Percentiles rank a stretch among this genome's conserved stretches.
Conservation (phyloP, 2,113 vertebrate genomes). For the Mesoclemmys tuberculata region DNA sequence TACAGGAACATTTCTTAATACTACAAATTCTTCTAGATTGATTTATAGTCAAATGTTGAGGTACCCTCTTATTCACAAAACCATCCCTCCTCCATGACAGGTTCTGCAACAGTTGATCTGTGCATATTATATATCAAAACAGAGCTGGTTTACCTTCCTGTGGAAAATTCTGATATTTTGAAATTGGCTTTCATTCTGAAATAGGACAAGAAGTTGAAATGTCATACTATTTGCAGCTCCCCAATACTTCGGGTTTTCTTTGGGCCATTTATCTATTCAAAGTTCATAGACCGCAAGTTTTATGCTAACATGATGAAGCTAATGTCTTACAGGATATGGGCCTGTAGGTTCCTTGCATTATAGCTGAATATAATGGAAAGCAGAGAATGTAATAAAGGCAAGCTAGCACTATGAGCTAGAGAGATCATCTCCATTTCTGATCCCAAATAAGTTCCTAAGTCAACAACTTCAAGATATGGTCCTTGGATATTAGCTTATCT, state of each 20-base stretch:
- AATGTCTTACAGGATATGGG: no score
- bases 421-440: no score
- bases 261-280: no score
- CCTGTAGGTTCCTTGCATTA: no score
- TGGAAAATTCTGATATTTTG: background rate
- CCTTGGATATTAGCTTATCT: background rate
- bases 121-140: background rate
- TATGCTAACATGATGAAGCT: no score
- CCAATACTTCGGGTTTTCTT: no score
- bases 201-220: background rate
- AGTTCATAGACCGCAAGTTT: no score
- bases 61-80: background rate
- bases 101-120: background rate
- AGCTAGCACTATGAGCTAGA: no score
- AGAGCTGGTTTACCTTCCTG: fast-evolving
- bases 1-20: background rate
- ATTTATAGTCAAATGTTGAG: background rate
- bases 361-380: no score
- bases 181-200: background rate
- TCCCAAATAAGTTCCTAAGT: background rate
- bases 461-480: background rate
- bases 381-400: no score
- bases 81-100: background rate
- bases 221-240: no score
- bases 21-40: background rate